Percentiles rank a stretch among this genome's conserved stretches.
Conservation (phyloP, 23 tunicate genomes). For the Trididemnum nubilum region DNA sequence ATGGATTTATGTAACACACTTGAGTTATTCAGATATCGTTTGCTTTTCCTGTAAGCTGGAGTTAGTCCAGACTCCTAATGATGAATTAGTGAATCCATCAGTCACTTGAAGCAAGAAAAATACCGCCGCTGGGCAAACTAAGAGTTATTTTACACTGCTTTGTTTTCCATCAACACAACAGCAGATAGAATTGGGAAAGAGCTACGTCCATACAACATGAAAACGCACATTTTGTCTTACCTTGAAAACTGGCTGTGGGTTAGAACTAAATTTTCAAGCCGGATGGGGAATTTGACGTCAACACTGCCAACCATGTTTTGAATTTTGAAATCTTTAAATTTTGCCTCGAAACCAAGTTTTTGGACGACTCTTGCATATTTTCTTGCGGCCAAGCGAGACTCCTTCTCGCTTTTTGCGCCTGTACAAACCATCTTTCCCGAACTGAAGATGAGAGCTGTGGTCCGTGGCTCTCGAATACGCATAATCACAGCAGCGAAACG, state of each 20-base stretch:
- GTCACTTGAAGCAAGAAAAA: too few relatives aligned
- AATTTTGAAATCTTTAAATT: constrained; percentile 93
- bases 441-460: constrained; percentile 98
- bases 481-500: constrained; percentile 99
- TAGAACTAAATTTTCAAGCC: constrained; percentile 87
- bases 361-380: constrained; percentile 98
- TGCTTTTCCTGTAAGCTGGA: too few relatives aligned
- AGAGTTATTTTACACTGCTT: too few relatives aligned
- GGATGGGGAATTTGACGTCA: constrained; percentile 96
- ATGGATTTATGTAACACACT: too few relatives aligned
- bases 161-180: too few relatives aligned
- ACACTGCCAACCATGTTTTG: constrained; percentile 99
- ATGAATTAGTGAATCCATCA: too few relatives aligned
- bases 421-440: constrained; percentile 99
- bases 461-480: constrained; percentile 97
- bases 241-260: constrained; percentile 98
- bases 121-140: too few relatives aligned
- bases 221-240: too few relatives aligned
- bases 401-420: constrained; percentile 96
- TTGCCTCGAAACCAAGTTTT: constrained; percentile 97
- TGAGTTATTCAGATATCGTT: too few relatives aligned
- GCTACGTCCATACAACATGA: too few relatives aligned
- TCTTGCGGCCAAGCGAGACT: constrained; percentile 93
- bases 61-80: too few relatives aligned
- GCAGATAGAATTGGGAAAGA: too few relatives aligned